Evolutionary conservation across 1,140 invertebrate genomes (phyloP), one percentile per base, ranked within the genome.

Genomic region (Zaprionus capensis): DNA sequence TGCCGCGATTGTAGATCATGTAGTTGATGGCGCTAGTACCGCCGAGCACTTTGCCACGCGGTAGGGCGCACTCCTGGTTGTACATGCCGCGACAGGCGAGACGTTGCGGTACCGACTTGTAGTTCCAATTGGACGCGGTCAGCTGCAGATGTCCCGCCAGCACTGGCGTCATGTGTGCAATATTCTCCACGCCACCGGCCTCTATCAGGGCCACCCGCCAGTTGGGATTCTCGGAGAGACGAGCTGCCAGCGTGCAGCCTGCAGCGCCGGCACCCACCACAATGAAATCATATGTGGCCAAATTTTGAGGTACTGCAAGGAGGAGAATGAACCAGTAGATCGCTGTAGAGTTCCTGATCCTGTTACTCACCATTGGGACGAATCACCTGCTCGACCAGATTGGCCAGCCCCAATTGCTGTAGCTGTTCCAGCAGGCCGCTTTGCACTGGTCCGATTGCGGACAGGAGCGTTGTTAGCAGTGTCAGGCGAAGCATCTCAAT

Each of bases 1-100:
- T 95, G 1, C 97, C 98, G 41, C 98, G 94, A 1, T 97, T 96
- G 90, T 98, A 98, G n/a, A 97, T 96, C 96, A 98, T 97, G 59
- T 95, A 97, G 90, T 98, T 98, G 22, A 98, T 95, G 2, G 96
- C 95, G 24, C 96, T 96, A 1, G 95, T 95, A 0, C 97, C 97
- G 2, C 97, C 97, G 1, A 96, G 83, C 0, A 94, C 95, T 82
- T 94, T 95, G 2, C 95, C 95, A 44, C 95, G 91, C 0, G 95
- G 95, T 93, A 94, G 94, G 34, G 93, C 94, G 77, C 95, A 95
- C 41, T 67, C 38, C 26, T 93, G 87, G 36, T 93, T 92, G 24
- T 94, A 71, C 93, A 95, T 94, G 44, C 87, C 93, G 26, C 92
- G 82, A 78, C 95, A 96, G 26, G 94, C 94, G 61, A 94, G 93